These are phyloP conservation scores for Protaetia brevitarsis DNA, from an alignment of 1,140 invertebrate species.

Conservation along the genomic window DNA sequence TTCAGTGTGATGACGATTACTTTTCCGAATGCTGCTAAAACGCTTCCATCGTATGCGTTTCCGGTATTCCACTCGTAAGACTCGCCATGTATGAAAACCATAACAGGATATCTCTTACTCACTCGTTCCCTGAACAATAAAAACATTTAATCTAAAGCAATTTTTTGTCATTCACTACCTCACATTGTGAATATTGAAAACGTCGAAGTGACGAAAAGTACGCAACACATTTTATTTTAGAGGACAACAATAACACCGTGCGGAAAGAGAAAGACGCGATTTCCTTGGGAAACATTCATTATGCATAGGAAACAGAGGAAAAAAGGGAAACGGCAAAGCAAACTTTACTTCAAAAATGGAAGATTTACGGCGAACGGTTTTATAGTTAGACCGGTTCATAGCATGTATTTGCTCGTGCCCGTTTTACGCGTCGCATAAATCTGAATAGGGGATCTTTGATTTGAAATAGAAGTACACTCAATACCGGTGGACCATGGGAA, in stretches of 20 bases:
- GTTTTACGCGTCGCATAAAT: neutral
- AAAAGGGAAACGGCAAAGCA: neutral
- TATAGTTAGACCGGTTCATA: conserved; percentile 3
- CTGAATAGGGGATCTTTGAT: neutral
- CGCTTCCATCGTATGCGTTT: conserved; percentile 86
- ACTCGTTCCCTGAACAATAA: conserved; percentile 4
- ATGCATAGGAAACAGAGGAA: neutral
- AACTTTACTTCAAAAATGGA: neutral
- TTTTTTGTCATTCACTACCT: neutral
- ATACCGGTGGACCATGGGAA: neutral
- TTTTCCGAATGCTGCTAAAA: conserved; percentile 83
- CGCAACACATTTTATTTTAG: neutral
- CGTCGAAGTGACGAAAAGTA: no score
- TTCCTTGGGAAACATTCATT: conserved; percentile 3
- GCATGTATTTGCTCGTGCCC: neutral
- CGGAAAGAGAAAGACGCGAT: neutral
- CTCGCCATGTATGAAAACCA: conserved; percentile 90
- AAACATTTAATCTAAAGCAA: neutral
- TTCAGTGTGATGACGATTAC: conserved; percentile 92
- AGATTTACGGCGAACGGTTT: conserved; percentile 8
- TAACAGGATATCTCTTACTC: conserved; percentile 65
- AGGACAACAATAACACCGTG: conserved; percentile 2
- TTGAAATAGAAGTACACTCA: neutral
- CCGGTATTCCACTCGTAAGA: conserved; percentile 91
- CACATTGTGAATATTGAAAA: neutral